These are phyloP conservation scores for Hetaerina americana DNA, from an alignment of 1,140 invertebrate genomes.

Conservation along the genomic window DNA sequence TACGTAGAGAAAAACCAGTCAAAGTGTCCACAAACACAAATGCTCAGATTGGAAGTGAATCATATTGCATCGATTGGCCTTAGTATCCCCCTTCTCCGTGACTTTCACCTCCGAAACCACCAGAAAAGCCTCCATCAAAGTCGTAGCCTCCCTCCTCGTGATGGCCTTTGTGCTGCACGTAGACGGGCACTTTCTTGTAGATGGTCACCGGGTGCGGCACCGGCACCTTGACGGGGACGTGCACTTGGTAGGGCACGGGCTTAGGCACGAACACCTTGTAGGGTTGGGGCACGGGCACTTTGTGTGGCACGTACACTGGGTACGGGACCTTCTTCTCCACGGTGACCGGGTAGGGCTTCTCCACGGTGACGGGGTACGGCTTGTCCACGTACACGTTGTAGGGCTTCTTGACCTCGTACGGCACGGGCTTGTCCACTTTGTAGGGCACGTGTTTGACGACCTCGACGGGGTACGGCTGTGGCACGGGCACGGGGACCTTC, in stretches of 20 bases:
- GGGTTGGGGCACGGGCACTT: slow-evolving; percentile 6
- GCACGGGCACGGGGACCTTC: not conserved
- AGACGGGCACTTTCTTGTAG: not conserved
- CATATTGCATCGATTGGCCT: too few species aligned
- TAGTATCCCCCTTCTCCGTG: not conserved
- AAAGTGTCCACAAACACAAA: too few species aligned
- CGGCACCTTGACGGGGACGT: slow-evolving; percentile 9
- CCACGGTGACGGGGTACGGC: slow-evolving; percentile 1
- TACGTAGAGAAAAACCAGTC: too few species aligned
- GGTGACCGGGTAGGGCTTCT: not conserved
- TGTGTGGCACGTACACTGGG: slow-evolving; percentile 11
- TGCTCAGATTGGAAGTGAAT: too few species aligned
- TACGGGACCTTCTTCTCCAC: slow-evolving; percentile 6
- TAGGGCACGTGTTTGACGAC: not conserved
- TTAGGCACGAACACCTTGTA: slow-evolving; percentile 1
- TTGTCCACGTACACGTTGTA: not conserved
- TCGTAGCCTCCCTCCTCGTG: not conserved
- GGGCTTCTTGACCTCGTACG: not conserved
- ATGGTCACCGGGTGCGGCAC: slow-evolving; percentile 1
- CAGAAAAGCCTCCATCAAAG: not conserved
- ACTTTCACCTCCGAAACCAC: not conserved
- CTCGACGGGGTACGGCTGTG: not conserved
- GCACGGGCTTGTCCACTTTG: not conserved
- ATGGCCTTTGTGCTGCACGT: not conserved
- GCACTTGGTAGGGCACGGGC: slow-evolving; percentile 4